Percentiles rank a stretch among this genome's conserved stretches.
Conservation (phyloP, 1,140 invertebrate species). For the Brachionus asplanchnoidis region DNA sequence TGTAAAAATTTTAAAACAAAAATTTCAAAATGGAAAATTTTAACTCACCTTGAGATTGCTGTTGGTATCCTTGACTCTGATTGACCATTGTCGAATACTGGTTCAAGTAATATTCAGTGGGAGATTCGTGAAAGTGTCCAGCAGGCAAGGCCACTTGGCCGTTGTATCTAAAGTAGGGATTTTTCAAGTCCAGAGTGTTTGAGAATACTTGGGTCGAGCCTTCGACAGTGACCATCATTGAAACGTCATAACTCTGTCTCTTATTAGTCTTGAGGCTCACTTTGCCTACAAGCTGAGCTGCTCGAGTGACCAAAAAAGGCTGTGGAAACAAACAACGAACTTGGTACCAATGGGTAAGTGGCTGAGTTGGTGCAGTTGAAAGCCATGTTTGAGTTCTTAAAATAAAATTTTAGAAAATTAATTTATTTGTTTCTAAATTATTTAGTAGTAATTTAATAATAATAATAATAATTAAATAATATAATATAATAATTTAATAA, state of each 20-base stretch:
- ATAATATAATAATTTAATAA: no score
- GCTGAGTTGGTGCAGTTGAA: constrained; percentile 94
- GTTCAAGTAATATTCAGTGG: constrained; percentile 32
- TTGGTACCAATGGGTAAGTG: constrained; percentile 99
- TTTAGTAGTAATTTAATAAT: no score
- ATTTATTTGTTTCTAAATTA: no score
- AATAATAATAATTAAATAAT: no score
- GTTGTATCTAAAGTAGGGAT: constrained; percentile 77
- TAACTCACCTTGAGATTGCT: not conserved
- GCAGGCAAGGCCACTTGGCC: not conserved
- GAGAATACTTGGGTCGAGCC: constrained; percentile 67
- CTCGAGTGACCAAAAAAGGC: constrained; percentile 88
- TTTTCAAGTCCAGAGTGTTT: constrained; percentile 94
- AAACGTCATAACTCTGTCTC: constrained; percentile 96
- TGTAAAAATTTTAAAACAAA: not conserved
- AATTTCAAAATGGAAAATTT: no score
- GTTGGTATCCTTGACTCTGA: not conserved
- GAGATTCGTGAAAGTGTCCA: constrained; percentile 39
- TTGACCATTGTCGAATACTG: not conserved
- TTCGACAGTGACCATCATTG: constrained; percentile 84
- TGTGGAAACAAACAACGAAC: constrained; percentile 88
- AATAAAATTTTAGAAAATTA: constrained; percentile 2
- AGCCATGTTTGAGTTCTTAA: constrained; percentile 80
- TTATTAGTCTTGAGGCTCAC: constrained; percentile 86
- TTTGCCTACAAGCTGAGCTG: constrained; percentile 79